Evolutionary conservation across 2,797 vertebrate species (phyloP), one percentile per base, ranked within the genome.

Genomic region (Rhinella marina): DNA sequence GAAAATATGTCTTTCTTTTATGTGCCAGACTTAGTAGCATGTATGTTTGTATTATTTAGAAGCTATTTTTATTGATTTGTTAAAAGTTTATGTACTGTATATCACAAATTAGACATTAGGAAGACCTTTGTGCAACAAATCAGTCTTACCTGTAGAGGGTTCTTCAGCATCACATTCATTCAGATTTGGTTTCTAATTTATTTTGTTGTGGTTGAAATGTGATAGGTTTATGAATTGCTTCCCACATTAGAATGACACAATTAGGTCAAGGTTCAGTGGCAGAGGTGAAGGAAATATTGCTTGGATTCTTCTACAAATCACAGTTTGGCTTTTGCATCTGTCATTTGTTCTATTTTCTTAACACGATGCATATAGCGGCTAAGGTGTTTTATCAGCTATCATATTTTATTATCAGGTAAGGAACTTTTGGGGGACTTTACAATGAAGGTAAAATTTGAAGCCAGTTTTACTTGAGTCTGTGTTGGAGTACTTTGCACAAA

Each of bases 201-300:
- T 79, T 79, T 79, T 29, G 54, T 57, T 79, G 25, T 57, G 52
- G 13, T 79, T 79, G 77, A 79, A 79, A 79, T 29, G 25, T 64
- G 59, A 81, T 27, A 64, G 48, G 79, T 10, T 79, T 79, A 59
- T 79, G 25, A 79, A 78, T 78, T 56, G 76, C 25, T 54, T 78
- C 50, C 52, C 52, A 78, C 50, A n/a, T 77, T 77, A 56, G 6
- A 27, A 54, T 27, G 50, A 1, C n/a, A 16, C 50, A 78, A 52
- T 78, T 8, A 27, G n/a, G 76, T 56, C 50, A 78, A 54, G 17
- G 76, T 56, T 78, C 50, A 78, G 50, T 17, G 13, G 25, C 12
- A 56, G 52, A 78, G 75, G 54, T 54, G 75, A 77, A 25, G 12
- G 76, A 78, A 56, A 56, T n/a, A 52, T 77, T 77, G 6, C 48